These are phyloP conservation scores for Semnornis frantzii DNA, from an alignment of 2,113 vertebrate species.

Conservation along the genomic window DNA sequence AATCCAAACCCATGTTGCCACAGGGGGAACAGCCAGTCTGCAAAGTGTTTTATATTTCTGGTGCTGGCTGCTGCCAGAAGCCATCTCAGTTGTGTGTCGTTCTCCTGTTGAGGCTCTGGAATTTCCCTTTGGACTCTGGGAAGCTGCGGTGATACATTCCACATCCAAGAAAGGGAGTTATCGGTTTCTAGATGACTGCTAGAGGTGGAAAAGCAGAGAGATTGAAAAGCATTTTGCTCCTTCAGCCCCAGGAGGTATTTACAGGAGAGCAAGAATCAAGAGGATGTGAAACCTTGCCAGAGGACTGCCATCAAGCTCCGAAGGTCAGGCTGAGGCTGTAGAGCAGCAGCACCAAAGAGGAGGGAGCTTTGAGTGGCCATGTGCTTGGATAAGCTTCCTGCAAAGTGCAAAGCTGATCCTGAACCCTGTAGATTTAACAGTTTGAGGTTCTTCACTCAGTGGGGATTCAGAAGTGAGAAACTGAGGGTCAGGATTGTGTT, in stretches of 20 bases:
- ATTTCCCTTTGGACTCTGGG: neutral
- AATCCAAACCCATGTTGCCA: neutral
- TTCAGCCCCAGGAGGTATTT: neutral
- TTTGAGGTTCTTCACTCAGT: neutral
- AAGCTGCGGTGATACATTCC: neutral
- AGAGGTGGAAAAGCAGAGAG: neutral
- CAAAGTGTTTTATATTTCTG: slow-evolving; percentile 35
- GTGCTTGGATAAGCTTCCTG: neutral
- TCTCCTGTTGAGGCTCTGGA: neutral
- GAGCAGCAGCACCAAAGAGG: neutral
- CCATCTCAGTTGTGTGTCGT: neutral
- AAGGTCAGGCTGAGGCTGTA: neutral
- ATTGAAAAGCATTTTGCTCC: neutral
- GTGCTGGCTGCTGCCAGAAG: neutral
- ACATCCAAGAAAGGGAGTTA: neutral
- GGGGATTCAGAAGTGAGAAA: neutral
- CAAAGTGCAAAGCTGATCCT: neutral
- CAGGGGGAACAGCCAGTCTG: neutral
- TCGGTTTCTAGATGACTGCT: neutral
- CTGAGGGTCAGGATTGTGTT: neutral
- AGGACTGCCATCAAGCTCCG: neutral
- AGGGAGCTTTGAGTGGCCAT: neutral
- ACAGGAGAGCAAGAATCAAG: neutral
- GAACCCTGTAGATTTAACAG: neutral
- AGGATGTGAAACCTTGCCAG: neutral